phyloP scores from a whole-genome alignment of 1,140 invertebrate species.

The Phocides pigmalion region DNA sequence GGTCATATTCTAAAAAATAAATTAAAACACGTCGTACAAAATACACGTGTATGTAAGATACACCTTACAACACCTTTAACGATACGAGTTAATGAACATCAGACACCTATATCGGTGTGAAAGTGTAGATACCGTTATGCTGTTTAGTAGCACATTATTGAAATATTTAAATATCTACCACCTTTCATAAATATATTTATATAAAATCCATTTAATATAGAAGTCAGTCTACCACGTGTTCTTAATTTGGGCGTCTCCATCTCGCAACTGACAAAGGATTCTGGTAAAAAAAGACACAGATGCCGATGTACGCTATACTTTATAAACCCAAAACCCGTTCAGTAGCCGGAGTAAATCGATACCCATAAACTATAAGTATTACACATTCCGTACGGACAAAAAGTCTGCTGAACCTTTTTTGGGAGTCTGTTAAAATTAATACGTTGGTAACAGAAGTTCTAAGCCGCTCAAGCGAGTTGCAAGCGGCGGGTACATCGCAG shows the following conservation, averaged over 20 bases:
- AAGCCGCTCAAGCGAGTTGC: conserved; percentile 33
- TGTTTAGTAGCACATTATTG: not conserved
- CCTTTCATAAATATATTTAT: not conserved
- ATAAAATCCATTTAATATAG: not conserved
- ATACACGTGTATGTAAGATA: no score
- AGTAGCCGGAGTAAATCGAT: conserved; percentile 30
- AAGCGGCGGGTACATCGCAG: conserved; percentile 38
- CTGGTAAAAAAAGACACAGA: conserved; percentile 1
- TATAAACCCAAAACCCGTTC: conserved; percentile 35
- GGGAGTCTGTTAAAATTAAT: conserved; percentile 44
- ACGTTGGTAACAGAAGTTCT: conserved; percentile 26
- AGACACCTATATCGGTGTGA: no score
- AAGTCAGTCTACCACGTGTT: conserved; percentile 2
- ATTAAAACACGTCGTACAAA: no score
- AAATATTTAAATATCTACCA: not conserved
- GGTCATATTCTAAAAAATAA: no score
- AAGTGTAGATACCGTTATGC: no score
- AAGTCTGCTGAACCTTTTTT: conserved; percentile 36
- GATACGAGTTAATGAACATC: no score
- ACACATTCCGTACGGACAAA: conserved; percentile 13
- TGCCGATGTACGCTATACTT: conserved; percentile 13
- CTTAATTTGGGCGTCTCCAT: not conserved
- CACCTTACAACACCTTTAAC: no score
- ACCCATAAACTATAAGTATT: conserved; percentile 15
- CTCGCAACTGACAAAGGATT: conserved; percentile 3